Evolutionary conservation across 2,113 vertebrate species (phyloP).

Genomic region (Lichenostomus cassidix): DNA sequence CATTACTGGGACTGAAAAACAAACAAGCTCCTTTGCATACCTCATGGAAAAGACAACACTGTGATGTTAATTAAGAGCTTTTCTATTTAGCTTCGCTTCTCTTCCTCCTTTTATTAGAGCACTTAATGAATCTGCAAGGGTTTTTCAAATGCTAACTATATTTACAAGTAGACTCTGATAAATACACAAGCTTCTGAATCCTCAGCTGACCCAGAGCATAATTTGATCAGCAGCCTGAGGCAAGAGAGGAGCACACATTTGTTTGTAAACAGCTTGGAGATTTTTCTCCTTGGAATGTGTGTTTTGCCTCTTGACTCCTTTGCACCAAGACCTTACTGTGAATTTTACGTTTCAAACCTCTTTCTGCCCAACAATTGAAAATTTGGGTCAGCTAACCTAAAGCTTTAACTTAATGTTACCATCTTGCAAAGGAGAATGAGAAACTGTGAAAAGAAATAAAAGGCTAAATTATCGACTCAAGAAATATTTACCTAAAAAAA

Average conservation of each 20-base stretch:
- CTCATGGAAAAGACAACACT: not conserved
- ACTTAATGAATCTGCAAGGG: not conserved
- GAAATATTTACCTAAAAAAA: not conserved
- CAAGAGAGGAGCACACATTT: not conserved
- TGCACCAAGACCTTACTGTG: too few species aligned
- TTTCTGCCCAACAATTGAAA: not conserved
- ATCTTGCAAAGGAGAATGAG: not conserved
- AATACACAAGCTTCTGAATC: not conserved
- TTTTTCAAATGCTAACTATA: not conserved
- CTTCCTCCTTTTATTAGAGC: not conserved
- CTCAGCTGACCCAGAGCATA: not conserved
- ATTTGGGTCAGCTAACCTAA: not conserved
- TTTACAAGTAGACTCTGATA: not conserved
- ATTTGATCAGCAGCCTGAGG: constrained; percentile 7
- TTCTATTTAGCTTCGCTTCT: not conserved
- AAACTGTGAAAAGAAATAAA: not conserved
- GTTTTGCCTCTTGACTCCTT: not conserved
- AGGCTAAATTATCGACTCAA: not conserved
- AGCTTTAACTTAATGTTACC: not conserved
- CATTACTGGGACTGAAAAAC: not conserved
- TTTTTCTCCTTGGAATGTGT: not conserved
- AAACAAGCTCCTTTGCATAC: not conserved
- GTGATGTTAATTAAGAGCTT: not conserved
- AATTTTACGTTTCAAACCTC: not conserved
- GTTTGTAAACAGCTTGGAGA: not conserved